Conservation (phyloP, 2,797 vertebrate species). For the Kryptolebias ocellatus region DNA sequence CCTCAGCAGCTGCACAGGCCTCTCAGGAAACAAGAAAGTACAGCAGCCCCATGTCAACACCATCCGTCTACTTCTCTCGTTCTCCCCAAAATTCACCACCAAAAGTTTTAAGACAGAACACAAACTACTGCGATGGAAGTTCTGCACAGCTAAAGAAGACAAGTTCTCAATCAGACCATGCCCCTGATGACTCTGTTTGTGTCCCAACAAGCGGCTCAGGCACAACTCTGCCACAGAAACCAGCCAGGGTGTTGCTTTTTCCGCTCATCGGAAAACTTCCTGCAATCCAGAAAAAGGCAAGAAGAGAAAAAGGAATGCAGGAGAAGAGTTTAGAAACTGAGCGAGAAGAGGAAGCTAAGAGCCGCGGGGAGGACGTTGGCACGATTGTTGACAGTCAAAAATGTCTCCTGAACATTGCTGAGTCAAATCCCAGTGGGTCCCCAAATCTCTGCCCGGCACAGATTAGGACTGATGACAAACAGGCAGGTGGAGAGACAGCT, state of each 20-base stretch:
- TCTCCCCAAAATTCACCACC: slow-evolving; percentile 22
- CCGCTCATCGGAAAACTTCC: slow-evolving; percentile 84
- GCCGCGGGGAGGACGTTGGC: slow-evolving; percentile 20
- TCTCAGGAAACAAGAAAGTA: slow-evolving; percentile 40
- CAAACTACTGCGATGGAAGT: slow-evolving; percentile 21
- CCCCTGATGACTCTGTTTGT: slow-evolving; percentile 3
- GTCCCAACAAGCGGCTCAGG: slow-evolving; percentile 45
- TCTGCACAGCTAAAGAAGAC: slow-evolving; percentile 27
- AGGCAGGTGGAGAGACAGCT: slow-evolving; percentile 78
- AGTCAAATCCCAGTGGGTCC: slow-evolving; percentile 65
- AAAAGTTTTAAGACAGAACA: slow-evolving; percentile 11
- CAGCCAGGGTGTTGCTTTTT: slow-evolving; percentile 64
- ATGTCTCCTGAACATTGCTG: slow-evolving; percentile 59
- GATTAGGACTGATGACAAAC: slow-evolving; percentile 60
- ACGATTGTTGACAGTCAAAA: slow-evolving; percentile 22
- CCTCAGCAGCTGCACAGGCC: slow-evolving; percentile 13
- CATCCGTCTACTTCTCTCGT: slow-evolving; percentile 29
- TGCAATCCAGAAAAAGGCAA: slow-evolving; percentile 74
- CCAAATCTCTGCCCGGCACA: slow-evolving; percentile 51
- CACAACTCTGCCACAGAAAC: slow-evolving; percentile 50
- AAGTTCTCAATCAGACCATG: slow-evolving; percentile 27
- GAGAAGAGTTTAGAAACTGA: slow-evolving; percentile 65
- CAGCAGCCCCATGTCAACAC: slow-evolving; percentile 22
- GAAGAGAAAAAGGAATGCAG: slow-evolving; percentile 58
- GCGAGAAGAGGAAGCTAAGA: slow-evolving; percentile 58